phyloP scores from a whole-genome alignment of 2,888 invertebrate genomes.

The Drosophila neonasuta region DNA sequence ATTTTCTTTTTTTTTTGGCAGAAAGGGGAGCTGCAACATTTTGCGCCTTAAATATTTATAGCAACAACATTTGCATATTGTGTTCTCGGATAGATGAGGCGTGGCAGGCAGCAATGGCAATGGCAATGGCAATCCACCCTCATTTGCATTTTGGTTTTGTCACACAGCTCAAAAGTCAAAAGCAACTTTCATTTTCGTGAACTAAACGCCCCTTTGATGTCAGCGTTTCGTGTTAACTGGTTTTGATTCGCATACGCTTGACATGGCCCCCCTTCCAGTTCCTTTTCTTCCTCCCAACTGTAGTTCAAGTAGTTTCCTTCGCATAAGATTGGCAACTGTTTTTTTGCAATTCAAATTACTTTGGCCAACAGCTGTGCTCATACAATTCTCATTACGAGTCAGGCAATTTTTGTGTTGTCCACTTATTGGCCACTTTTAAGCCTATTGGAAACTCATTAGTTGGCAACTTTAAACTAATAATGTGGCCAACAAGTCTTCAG shows the following conservation, averaged over 20 bases:
- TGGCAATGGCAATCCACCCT: constrained; percentile 13
- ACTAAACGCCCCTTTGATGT: constrained; percentile 69
- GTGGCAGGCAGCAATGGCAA: constrained; percentile 3
- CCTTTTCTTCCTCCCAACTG: not conserved
- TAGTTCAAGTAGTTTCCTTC: constrained; percentile 26
- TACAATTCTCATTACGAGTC: constrained; percentile 46
- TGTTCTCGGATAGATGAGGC: constrained; percentile 6
- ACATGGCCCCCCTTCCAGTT: constrained; percentile 1
- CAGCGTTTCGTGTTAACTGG: constrained; percentile 59
- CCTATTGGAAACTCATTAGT: constrained; percentile 74
- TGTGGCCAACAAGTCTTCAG: constrained; percentile 41
- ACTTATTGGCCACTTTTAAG: constrained; percentile 54
- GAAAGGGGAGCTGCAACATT: constrained; percentile 23
- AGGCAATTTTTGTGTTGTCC: constrained; percentile 11
- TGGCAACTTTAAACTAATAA: constrained; percentile 70
- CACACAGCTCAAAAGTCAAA: constrained; percentile 28
- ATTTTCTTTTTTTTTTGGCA: constrained; percentile 18
- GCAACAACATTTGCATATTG: constrained; percentile 54
- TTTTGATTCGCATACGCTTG: constrained; percentile 33
- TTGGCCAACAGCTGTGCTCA: constrained; percentile 16
- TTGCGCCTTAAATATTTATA: constrained; percentile 60
- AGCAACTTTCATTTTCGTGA: constrained; percentile 52
- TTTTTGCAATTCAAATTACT: constrained; percentile 71
- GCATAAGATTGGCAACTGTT: constrained; percentile 23
- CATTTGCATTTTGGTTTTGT: constrained; percentile 58